phyloP scores from a whole-genome alignment of 2,888 invertebrate species.

The Luperina nickerlii region DNA sequence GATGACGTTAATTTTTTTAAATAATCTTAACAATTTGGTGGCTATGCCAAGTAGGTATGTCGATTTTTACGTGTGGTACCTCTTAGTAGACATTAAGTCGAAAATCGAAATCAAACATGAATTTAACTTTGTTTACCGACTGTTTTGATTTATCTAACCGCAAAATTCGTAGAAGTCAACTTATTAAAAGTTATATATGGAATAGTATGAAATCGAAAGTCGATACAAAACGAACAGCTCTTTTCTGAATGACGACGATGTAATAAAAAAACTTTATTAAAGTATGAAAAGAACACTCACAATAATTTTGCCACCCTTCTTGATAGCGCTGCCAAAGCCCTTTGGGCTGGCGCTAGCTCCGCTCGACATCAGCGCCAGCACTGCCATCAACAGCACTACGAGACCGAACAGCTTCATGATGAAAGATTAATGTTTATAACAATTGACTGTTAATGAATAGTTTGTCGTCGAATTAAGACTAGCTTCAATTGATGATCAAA shows the following conservation, averaged over 20 bases:
- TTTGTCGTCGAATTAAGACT: neutral
- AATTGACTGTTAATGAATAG: neutral
- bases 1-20: no score
- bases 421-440: neutral
- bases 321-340: conserved; percentile 57
- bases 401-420: conserved; percentile 54
- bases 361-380: conserved; percentile 44
- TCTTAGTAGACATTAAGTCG: no score
- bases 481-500: neutral
- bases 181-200: no score
- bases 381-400: conserved; percentile 41
- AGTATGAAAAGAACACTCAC: conserved; percentile 52
- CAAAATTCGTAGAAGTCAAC: no score
- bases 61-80: no score
- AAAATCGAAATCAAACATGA: no score
- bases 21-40: neutral
- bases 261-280: neutral
- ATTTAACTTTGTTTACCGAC: no score
- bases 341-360: conserved; percentile 50
- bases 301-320: conserved; percentile 67
- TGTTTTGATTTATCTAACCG: no score
- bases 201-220: neutral
- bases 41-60: no score
- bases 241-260: neutral
- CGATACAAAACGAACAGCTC: neutral